Base-by-base conservation (phyloP, 92 coral and sea anemone genomes). In the Bergia puertoricense region DNA sequence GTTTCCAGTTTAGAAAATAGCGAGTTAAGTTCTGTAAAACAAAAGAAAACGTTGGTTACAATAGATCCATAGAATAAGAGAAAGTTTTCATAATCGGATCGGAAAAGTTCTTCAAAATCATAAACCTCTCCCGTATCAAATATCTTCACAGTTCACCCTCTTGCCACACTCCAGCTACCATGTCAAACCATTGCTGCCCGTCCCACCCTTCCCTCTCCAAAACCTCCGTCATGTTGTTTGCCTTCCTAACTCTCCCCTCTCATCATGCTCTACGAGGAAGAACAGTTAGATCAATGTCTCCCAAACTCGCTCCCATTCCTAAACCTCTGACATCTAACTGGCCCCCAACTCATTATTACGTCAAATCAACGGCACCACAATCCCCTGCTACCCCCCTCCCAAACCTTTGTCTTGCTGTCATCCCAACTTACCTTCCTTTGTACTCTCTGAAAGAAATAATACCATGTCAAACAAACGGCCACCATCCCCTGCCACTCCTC, bases 1-100 rank as follows among this genome's bases (percentile, higher is more conserved):
- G 90, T 77, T 81, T 90, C 90, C 65, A 93, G 93, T 67, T 92
- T 92, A 76, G 92, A 85, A 81, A 86, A 93, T 44, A 92, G 72
- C 37, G 90, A 88, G n/a, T 85, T 86, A 48, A 93, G 83, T 73
- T 86, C 96, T 93, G 93, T 50, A 40, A 38, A 80, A 65, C 15
- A 86, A 62, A 71, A 39, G 54, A 41, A 66, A 81, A 62, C 42
- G 30, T 15, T 79, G 68, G 68, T 79, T 79, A 79, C 41, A 23
- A 10, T 9, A 4, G 23, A 62, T 62, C 68, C 16, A 48, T 50
- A 37, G 66, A 57, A 57, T 57, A 6, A 62, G n/a, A 18, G 22
- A 18, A 18, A 16, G 68, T 62, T 15, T 16, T 62, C 68, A 62
- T 9, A 51, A 9, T 51, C 57, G 9, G 15, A 51, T 6, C 1